Evolutionary conservation across 1,140 invertebrate species (phyloP), one percentile per base, ranked within the genome.

Genomic region (Periplaneta americana): DNA sequence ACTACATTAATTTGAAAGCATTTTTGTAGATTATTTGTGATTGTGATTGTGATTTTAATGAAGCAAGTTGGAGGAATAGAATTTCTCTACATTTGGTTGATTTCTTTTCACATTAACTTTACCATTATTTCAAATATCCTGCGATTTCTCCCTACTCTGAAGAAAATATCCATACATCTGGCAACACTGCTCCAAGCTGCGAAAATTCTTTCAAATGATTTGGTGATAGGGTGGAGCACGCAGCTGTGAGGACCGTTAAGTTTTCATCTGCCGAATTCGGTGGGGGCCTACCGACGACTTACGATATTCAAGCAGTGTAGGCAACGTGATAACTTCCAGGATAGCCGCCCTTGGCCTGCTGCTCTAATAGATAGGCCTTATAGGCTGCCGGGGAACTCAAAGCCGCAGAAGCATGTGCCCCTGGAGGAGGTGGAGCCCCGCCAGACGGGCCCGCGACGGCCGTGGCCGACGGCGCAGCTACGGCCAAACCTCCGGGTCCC

Each of bases 381-480:
- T 66, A 66, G 22, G 75, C 22, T 5, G 34, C 33, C 11, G 81
- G 75, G 17, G 48, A 34, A 6, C 36, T 76, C 13, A 31, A 10
- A 9, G 81, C 75, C 28, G 81, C 75, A 32, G 36, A n/a, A 2
- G 35, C 34, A 22, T 22, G 76, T n/a, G 81, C 74, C 32, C 75
- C 31, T 66, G n/a, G 75, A 39, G 33, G 75, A 9, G 81, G 81
- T 0, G 80, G 74, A n/a, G 31, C 76, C 6, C 81, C 81, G 9
- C 81, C 81, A 17, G 81, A 77, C 6, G 81, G 81, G n/a, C 89
- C 89, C 34, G 89, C 88, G 31, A 90, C 85, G 13, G 89, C 89
- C 11, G 89, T 90, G 6, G 89, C 89, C 82, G 86, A 84, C 13
- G 89, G 89, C 82, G 86, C 88, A 9, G 89, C 87, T 22, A 90